These are phyloP conservation scores for Acipenser transmontanus DNA, from an alignment of 2,797 vertebrate species.

Conservation along the genomic window DNA sequence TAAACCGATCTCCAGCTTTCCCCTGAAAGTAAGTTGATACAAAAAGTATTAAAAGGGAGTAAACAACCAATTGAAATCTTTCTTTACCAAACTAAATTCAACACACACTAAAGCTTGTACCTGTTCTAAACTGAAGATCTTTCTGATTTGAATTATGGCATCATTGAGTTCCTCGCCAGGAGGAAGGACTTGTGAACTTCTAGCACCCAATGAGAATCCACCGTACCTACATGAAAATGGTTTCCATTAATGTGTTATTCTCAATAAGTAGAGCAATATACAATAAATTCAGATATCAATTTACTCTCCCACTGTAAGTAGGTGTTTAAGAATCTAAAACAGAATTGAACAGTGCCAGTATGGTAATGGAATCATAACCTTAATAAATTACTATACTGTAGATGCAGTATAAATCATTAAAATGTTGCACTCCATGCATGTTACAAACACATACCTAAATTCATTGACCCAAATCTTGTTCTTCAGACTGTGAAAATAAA, in stretches of 20 bases:
- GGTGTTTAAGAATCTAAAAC: no score
- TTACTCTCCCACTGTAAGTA: no score
- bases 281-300: not conserved
- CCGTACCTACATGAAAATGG: constrained; percentile 70
- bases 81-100: no score
- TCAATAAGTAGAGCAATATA: not conserved
- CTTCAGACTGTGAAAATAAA: constrained; percentile 67
- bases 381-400: no score
- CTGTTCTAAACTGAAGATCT: constrained; percentile 72
- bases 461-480: constrained; percentile 96
- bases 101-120: constrained; percentile 38
- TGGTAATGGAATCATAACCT: no score
- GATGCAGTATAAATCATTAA: not conserved
- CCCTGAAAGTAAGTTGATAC: constrained; percentile 53
- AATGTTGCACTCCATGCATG: not conserved
- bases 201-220: constrained; percentile 88
- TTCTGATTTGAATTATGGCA: constrained; percentile 77
- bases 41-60: no score
- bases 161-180: constrained; percentile 78
- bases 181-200: constrained; percentile 77
- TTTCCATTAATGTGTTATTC: not conserved
- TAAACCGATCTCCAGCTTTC: constrained; percentile 81
- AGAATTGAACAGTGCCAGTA: no score
- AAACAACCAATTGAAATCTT: no score
- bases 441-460: constrained; percentile 70